These are phyloP conservation scores for Clanis bilineata DNA, from an alignment of 2,888 invertebrate genomes.

Conservation along the genomic window DNA sequence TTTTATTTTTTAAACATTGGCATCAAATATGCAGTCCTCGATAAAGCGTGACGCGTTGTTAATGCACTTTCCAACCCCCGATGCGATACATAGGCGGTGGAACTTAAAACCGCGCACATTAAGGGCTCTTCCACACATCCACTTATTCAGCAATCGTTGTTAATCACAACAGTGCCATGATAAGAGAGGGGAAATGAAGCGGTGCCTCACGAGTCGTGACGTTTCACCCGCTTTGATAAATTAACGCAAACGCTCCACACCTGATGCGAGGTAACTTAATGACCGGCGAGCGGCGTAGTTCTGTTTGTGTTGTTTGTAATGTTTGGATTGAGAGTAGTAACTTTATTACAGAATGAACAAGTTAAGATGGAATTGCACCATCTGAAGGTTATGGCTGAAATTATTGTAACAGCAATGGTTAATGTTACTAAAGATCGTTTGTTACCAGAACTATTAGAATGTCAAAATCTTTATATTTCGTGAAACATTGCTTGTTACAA, in stretches of 20 bases:
- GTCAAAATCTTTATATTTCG: no score
- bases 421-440: no score
- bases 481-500: no score
- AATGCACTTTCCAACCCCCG: not conserved
- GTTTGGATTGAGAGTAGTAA: not conserved
- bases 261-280: slow-evolving; percentile 5
- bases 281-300: not conserved
- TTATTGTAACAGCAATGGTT: no score
- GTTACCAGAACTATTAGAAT: no score
- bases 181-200: not conserved
- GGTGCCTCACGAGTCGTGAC: not conserved
- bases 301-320: not conserved
- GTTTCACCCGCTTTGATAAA: slow-evolving; percentile 6
- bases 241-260: slow-evolving; percentile 2
- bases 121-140: not conserved
- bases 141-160: slow-evolving; percentile 3
- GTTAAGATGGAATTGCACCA: no score
- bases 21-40: no score
- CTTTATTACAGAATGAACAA: no score
- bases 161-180: slow-evolving; percentile 3
- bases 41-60: not conserved
- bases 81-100: not conserved
- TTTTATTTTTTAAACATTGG: no score
- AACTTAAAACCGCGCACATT: not conserved
- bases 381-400: no score